phyloP scores from a whole-genome alignment of 2,888 invertebrate genomes.

The Drosophila paranaensis region DNA sequence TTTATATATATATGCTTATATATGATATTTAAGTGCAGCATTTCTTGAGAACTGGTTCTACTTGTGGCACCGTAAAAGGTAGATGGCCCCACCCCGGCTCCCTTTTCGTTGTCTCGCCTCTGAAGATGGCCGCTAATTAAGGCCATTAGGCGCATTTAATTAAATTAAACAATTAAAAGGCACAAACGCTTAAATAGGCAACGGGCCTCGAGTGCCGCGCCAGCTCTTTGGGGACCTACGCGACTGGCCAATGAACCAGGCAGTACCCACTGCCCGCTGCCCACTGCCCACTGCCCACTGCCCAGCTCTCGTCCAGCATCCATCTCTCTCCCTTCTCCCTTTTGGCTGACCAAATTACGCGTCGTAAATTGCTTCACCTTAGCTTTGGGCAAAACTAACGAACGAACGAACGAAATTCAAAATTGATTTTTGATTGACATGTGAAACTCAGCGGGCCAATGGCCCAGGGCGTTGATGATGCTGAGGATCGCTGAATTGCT shows the following conservation, averaged over 20 bases:
- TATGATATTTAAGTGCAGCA: conserved; percentile 20
- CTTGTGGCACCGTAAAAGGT: conserved; percentile 47
- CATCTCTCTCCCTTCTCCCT: neutral
- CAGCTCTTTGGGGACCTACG: conserved; percentile 49
- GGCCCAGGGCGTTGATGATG: conserved; percentile 44
- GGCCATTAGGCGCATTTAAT: conserved; percentile 75
- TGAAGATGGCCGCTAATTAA: conserved; percentile 64
- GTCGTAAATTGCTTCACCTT: conserved; percentile 62
- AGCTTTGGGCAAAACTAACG: conserved; percentile 58
- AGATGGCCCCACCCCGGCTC: conserved; percentile 14
- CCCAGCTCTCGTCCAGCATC: neutral
- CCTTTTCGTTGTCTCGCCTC: neutral
- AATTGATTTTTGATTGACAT: conserved; percentile 80
- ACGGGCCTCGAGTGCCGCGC: conserved; percentile 51
- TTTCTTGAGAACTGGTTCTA: conserved; percentile 46
- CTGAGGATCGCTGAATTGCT: conserved; percentile 12
- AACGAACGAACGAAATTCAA: conserved; percentile 60
- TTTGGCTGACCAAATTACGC: conserved; percentile 50
- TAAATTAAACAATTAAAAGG: conserved; percentile 78
- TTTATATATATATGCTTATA: neutral
- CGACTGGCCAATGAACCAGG: conserved; percentile 48
- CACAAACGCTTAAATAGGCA: conserved; percentile 62
- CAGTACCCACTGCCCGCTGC: neutral
- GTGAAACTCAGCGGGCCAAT: conserved; percentile 75
- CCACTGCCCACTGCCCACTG: neutral